These are phyloP conservation scores for Icerya purchasi DNA, from an alignment of 2,888 invertebrate species.

Conservation along the genomic window DNA sequence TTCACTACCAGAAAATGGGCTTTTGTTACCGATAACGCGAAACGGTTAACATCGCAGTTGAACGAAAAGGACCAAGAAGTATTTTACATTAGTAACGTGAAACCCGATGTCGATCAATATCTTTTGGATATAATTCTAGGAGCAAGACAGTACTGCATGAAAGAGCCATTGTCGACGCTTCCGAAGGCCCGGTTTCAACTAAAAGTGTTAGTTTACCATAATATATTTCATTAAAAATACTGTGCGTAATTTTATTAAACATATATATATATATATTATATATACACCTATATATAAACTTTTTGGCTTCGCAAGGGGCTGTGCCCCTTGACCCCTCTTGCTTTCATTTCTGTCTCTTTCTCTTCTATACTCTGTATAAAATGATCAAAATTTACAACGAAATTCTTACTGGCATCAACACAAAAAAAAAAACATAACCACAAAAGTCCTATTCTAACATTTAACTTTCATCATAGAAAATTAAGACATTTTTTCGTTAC, in stretches of 20 bases:
- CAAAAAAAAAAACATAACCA: neutral
- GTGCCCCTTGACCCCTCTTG: too few relatives aligned
- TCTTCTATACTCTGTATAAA: too few relatives aligned
- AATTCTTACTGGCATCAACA: too few relatives aligned
- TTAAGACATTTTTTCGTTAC: too few relatives aligned
- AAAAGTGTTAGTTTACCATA: constrained; percentile 30
- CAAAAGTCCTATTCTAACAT: too few relatives aligned
- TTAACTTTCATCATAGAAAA: too few relatives aligned
- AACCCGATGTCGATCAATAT: constrained; percentile 31
- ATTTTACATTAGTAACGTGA: constrained; percentile 28
- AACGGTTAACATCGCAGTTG: constrained; percentile 31
- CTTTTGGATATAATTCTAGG: constrained; percentile 53
- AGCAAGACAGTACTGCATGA: constrained; percentile 59
- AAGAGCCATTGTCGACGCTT: constrained; percentile 55
- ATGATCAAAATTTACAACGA: too few relatives aligned
- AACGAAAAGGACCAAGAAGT: constrained; percentile 33
- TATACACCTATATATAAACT: neutral
- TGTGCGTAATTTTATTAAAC: neutral
- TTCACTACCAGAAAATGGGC: constrained; percentile 66
- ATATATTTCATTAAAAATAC: too few relatives aligned
- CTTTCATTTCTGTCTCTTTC: too few relatives aligned
- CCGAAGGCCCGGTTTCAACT: constrained; percentile 45
- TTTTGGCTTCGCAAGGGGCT: too few relatives aligned
- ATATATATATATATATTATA: neutral
- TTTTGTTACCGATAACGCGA: constrained; percentile 41